Evolutionary conservation across 2,113 vertebrate species (phyloP).

Genomic region (Collichthys lucidus): DNA sequence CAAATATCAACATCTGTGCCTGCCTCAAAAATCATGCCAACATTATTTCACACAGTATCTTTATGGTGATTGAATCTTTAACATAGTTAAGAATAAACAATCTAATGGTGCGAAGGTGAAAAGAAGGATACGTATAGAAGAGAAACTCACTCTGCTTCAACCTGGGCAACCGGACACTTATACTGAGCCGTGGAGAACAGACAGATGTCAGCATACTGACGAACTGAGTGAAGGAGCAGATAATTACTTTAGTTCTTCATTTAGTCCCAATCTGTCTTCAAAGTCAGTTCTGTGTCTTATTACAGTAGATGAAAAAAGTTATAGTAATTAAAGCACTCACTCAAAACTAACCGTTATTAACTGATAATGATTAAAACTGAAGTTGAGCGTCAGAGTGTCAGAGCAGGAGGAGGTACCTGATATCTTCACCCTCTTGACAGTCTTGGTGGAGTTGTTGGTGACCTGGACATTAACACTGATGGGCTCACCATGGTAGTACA

Average conservation of each 20-base stretch:
- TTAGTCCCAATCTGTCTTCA: not conserved
- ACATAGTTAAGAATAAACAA: not conserved
- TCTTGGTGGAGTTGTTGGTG: slow-evolving; percentile 91
- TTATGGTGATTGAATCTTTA: too few relatives aligned
- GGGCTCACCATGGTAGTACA: slow-evolving; percentile 88
- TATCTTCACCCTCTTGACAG: slow-evolving; percentile 88
- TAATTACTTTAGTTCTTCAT: not conserved
- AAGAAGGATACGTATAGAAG: not conserved
- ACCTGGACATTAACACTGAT: slow-evolving; percentile 90
- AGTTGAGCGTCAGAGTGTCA: not conserved
- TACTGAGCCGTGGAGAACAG: slow-evolving; percentile 92
- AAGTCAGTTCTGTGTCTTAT: not conserved
- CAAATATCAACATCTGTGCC: too few relatives aligned
- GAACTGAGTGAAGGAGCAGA: slow-evolving; percentile 77
- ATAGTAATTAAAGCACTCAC: too few relatives aligned
- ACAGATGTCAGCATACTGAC: slow-evolving; percentile 92
- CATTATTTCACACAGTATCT: too few relatives aligned
- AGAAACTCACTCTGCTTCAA: slow-evolving; percentile 86
- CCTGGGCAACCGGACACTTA: slow-evolving; percentile 88
- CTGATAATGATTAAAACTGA: too few relatives aligned
- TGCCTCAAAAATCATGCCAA: too few relatives aligned
- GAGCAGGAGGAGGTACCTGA: slow-evolving; percentile 79
- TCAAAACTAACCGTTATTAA: too few relatives aligned
- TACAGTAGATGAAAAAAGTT: too few relatives aligned
- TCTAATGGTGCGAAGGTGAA: not conserved